Evolutionary conservation across 2,888 invertebrate species (phyloP).

Genomic region (Bedellia somnulentella): DNA sequence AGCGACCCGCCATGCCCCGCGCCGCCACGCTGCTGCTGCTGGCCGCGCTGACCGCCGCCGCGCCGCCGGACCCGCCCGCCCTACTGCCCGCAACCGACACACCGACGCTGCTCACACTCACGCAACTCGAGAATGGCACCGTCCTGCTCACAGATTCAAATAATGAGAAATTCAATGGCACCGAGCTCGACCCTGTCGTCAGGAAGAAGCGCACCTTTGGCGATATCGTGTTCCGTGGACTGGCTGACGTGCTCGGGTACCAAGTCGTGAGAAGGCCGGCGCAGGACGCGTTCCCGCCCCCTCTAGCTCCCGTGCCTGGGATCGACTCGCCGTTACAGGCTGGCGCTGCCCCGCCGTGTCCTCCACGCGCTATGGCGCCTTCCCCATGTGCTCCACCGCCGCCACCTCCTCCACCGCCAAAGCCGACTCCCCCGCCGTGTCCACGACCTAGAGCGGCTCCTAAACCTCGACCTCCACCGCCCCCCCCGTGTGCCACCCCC

Average conservation of each 20-base stretch:
- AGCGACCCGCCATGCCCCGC: slow-evolving; percentile 45
- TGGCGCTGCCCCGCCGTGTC: slow-evolving; percentile 15
- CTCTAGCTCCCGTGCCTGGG: slow-evolving; percentile 42
- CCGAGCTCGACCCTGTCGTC: slow-evolving; percentile 34
- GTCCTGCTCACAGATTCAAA: slow-evolving; percentile 20
- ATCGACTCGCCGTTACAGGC: slow-evolving; percentile 35
- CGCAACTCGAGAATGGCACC: slow-evolving; percentile 10
- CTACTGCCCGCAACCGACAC: slow-evolving; percentile 13
- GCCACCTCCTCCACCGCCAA: slow-evolving; percentile 15
- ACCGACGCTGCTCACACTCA: slow-evolving; percentile 10
- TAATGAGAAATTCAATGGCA: slow-evolving; percentile 12
- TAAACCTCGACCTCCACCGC: slow-evolving; percentile 12
- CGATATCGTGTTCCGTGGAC: slow-evolving; percentile 48
- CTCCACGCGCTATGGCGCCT: slow-evolving; percentile 7
- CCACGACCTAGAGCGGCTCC: slow-evolving; percentile 12
- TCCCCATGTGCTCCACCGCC: slow-evolving; percentile 16
- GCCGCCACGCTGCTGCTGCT: slow-evolving; percentile 23
- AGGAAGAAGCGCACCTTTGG: slow-evolving; percentile 54
- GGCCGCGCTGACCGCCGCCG: slow-evolving; percentile 11
- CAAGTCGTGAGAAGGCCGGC: slow-evolving; percentile 36
- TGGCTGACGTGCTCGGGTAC: slow-evolving; percentile 54
- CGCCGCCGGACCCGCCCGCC: slow-evolving; percentile 12
- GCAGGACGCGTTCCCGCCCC: slow-evolving; percentile 37
- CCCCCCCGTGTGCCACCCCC: slow-evolving; percentile 24
- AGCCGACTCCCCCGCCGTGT: slow-evolving; percentile 15